A percentile compares a stretch with the other conserved stretches of the same genome.
Conservation (phyloP, 1,140 invertebrate genomes). For the Ectropis grisescens region DNA sequence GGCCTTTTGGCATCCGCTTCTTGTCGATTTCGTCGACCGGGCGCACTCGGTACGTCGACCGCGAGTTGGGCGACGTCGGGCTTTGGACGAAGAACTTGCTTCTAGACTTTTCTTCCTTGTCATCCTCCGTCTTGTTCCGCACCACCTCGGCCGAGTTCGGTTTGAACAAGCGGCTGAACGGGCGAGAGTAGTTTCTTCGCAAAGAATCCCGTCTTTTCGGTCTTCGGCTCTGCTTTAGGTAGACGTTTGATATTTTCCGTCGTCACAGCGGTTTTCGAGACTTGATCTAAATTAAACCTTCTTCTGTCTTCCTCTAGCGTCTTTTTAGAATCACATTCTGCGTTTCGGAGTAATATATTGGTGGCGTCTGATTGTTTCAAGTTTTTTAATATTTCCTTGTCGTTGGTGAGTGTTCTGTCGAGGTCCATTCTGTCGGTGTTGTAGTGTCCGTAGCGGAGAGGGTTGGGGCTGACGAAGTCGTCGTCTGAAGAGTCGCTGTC, state of each 20-base stretch:
- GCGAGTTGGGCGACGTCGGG: constrained; percentile 28
- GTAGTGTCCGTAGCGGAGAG: constrained; percentile 20
- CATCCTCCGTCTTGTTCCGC: constrained; percentile 20
- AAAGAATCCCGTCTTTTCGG: constrained; percentile 28
- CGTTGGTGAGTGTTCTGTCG: no score
- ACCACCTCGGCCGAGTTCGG: constrained; percentile 34
- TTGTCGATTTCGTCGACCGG: constrained; percentile 21
- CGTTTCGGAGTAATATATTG: constrained; percentile 21
- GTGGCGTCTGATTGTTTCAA: no score
- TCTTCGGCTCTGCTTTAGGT: constrained; percentile 34
- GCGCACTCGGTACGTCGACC: constrained; percentile 30
- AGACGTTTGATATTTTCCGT: constrained; percentile 31
- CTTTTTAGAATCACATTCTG: constrained; percentile 16
- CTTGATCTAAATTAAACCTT: constrained; percentile 33
- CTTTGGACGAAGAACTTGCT: constrained; percentile 54
- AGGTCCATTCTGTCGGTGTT: constrained; percentile 20
- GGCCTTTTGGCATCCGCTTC: constrained; percentile 4
- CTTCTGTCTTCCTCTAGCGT: constrained; percentile 22
- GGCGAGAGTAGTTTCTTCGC: constrained; percentile 57
- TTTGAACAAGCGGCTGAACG: constrained; percentile 51
- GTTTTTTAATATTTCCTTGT: no score
- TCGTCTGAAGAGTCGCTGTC: constrained; percentile 44
- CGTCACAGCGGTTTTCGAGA: constrained; percentile 26
- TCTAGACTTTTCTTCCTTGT: constrained; percentile 37
- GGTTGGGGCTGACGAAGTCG: constrained; percentile 17